phyloP scores from a whole-genome alignment of 2,797 vertebrate genomes.

The Mus caroli region DNA sequence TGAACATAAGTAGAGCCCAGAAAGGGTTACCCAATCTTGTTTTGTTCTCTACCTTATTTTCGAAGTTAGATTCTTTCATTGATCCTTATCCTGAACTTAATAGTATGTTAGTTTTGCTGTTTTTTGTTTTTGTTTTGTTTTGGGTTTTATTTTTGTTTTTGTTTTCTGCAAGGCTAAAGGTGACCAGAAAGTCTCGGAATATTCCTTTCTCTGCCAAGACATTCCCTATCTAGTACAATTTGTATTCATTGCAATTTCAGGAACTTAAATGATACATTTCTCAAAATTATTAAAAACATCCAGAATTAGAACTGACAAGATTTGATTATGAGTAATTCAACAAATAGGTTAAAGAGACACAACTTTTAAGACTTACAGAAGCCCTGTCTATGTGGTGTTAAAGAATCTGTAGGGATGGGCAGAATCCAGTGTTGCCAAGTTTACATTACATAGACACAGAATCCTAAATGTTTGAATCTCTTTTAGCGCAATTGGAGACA shows the following conservation, averaged over 20 bases:
- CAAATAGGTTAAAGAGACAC: not conserved
- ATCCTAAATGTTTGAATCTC: not conserved
- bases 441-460: not conserved
- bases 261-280: not conserved
- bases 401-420: accelerated
- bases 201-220: not conserved
- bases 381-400: not conserved
- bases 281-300: not conserved
- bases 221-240: not conserved
- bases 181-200: not conserved
- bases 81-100: not conserved
- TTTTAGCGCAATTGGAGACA: not conserved
- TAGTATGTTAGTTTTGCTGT: not conserved
- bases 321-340: not conserved
- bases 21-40: not conserved
- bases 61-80: not conserved
- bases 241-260: not conserved
- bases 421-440: not conserved
- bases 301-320: not conserved
- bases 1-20: not conserved
- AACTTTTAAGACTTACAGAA: not conserved
- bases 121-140: too few relatives aligned
- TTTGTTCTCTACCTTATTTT: not conserved
- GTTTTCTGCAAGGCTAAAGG: not conserved
- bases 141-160: too few relatives aligned